Base-by-base conservation (phyloP, 2,888 invertebrate genomes). In the Drosophila quinaria region DNA sequence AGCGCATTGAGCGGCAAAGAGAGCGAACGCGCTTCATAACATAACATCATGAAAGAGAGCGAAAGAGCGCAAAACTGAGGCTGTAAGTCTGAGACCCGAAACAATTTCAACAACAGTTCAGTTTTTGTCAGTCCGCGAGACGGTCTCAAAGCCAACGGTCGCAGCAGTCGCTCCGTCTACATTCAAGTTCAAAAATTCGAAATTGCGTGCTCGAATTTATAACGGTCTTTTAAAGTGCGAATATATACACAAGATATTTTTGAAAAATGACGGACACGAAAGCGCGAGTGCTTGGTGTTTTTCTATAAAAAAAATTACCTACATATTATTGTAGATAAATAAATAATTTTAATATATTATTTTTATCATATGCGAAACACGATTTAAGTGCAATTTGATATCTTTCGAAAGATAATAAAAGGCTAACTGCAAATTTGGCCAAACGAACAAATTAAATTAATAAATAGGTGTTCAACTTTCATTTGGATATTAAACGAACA, bases 61-160 rank as follows among this genome's bases (percentile, higher is more conserved):
- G 22, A 11, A 41, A 55, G 44, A 10, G 35, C 15, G 31, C 19
- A 13, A 11, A 17, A 17, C 15, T 56, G 55, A 44, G 52, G 39
- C 42, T 55, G 55, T 37, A 50, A 44, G 50, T 56, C 25, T 15
- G 19, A 47, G 42, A 47, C 33, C 11, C 44, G 17, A 49, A 29
- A 46, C 56, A 47, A 35, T n/a, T 50, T 50, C 35, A 35, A 35
- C 50, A 46, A 35, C 50, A 42, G 33, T 44, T 70, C 37, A 52
- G 55, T 63, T 46, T 49, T 35, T 4, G 44, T 63, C 65, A 88
- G 89, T 84, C 84, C 87, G 89, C 55, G 81, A 72, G 78, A 61
- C 83, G 89, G 89, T 86, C 78, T 80, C 84, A 71, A 67, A 70
- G 73, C 60, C 62, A 88, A 59, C 80, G 84, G 83, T 88, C 70